phyloP scores from a whole-genome alignment of 2,797 vertebrate species.

The Tamandua tetradactyla region DNA sequence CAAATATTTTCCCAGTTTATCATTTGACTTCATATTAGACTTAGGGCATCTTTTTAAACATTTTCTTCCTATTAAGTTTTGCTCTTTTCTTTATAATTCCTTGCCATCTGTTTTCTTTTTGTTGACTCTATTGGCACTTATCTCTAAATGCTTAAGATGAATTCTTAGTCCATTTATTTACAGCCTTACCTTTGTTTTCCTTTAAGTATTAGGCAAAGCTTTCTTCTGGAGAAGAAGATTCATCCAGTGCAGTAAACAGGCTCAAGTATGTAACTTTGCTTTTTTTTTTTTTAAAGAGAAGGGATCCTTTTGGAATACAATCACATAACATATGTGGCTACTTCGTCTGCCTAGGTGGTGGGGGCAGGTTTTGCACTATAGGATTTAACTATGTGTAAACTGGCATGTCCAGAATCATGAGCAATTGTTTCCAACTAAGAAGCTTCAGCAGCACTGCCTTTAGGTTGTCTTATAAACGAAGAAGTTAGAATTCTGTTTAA shows the following conservation, averaged over 20 bases:
- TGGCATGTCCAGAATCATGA: not conserved
- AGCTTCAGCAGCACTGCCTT: not conserved
- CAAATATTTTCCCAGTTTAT: constrained; percentile 18
- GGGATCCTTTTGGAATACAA: not conserved
- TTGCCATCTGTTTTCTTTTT: not conserved
- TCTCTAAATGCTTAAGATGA: not conserved
- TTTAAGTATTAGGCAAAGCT: constrained; percentile 2
- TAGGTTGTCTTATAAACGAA: constrained; percentile 12
- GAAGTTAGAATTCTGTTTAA: constrained; percentile 37
- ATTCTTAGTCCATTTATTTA: not conserved
- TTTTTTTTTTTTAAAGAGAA: not conserved
- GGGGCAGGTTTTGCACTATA: not conserved
- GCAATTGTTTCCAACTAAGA: not conserved
- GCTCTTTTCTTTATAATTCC: not conserved
- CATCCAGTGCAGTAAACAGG: not conserved
- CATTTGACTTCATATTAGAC: not conserved
- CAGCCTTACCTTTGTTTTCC: not conserved
- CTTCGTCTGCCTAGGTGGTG: not conserved
- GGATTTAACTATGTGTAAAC: constrained; percentile 6
- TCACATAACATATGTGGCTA: not conserved
- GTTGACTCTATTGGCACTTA: not conserved
- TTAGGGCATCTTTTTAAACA: not conserved
- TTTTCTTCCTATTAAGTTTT: not conserved
- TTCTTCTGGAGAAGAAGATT: not conserved
- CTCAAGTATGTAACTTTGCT: not conserved